Conservation (phyloP, 2,888 invertebrate species). For the Rhabditoides inermis region DNA sequence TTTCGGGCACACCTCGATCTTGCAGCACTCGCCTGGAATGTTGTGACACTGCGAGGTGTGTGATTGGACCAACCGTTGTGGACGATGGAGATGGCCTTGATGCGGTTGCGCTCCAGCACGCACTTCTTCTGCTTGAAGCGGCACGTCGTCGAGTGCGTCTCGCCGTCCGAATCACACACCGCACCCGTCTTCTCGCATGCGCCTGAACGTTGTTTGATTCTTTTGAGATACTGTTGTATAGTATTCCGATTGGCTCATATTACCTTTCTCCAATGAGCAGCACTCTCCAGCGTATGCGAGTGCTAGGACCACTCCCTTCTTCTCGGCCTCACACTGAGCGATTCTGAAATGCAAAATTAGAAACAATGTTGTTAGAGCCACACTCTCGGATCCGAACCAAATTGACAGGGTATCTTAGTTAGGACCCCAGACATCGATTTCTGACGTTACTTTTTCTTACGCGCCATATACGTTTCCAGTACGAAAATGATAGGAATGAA, state of each 20-base stretch:
- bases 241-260: conserved; percentile 4
- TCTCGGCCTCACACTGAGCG: conserved; percentile 39
- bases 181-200: conserved; percentile 14
- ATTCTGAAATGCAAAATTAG: conserved; percentile 19
- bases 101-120: conserved; percentile 18
- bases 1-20: conserved; percentile 28
- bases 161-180: conserved; percentile 39
- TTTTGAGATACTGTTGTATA: neutral
- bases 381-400: too few relatives aligned
- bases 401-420: too few relatives aligned
- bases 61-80: conserved; percentile 22
- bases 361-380: neutral
- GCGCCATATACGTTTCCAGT: too few relatives aligned
- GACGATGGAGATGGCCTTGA: conserved; percentile 27
- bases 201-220: conserved; percentile 6
- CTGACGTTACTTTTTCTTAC: too few relatives aligned
- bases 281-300: conserved; percentile 35
- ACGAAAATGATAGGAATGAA: too few relatives aligned
- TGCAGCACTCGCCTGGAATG: conserved; percentile 35
- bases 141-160: conserved; percentile 32
- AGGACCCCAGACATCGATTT: neutral
- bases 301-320: conserved; percentile 14
- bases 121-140: conserved; percentile 38
- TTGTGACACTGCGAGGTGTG: neutral
- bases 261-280: conserved; percentile 22